A percentile compares a stretch with the other conserved stretches of the same genome.
phyloP scores from a whole-genome alignment of 2,888 invertebrate genomes.

The Hermodice carunculata region DNA sequence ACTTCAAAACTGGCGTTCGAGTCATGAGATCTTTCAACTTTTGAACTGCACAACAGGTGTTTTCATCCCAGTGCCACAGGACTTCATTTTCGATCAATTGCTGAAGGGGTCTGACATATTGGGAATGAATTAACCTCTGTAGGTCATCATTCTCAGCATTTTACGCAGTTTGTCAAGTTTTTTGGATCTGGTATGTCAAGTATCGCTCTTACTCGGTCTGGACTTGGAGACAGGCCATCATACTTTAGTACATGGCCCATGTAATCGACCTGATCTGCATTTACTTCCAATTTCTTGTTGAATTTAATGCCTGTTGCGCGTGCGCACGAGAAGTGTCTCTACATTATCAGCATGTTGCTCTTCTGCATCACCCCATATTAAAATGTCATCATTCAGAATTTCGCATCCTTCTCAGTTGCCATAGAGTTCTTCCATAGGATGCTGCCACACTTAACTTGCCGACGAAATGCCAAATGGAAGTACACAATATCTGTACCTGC shows the following conservation, averaged over 20 bases:
- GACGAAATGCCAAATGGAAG: constrained; percentile 7
- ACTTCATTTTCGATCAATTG: too few species aligned
- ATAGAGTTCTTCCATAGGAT: not conserved
- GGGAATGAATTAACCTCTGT: too few species aligned
- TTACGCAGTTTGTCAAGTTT: too few species aligned
- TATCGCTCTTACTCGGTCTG: not conserved
- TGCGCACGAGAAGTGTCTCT: not conserved
- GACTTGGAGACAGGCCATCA: not conserved
- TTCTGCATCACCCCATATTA: too few species aligned
- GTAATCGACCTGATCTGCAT: not conserved
- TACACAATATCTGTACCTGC: too few species aligned
- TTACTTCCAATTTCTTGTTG: not conserved
- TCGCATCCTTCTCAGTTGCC: not conserved
- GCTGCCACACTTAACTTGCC: not conserved
- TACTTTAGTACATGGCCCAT: not conserved
- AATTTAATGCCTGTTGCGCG: not conserved
- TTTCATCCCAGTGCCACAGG: too few species aligned
- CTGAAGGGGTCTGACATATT: too few species aligned
- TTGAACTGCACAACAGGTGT: too few species aligned
- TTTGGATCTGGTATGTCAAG: not conserved
- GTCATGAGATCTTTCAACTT: too few species aligned
- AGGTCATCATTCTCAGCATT: too few species aligned
- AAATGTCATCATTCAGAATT: not conserved
- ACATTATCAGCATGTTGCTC: not conserved
- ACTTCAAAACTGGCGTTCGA: too few species aligned